phyloP scores from a whole-genome alignment of 2,888 invertebrate genomes.

The Epistrophe grossulariae region DNA sequence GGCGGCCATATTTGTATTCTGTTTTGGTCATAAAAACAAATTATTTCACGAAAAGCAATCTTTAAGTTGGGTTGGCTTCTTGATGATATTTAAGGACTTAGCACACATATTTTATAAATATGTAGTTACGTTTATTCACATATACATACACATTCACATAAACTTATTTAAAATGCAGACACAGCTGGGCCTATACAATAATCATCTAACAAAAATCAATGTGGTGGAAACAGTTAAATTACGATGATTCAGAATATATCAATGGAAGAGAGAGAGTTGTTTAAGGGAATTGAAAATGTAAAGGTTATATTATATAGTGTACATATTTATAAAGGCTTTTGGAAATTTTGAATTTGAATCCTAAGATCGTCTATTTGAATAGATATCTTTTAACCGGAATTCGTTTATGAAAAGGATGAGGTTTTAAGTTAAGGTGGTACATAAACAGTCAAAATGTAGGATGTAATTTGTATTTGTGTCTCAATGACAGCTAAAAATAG shows the following conservation, averaged over 20 bases:
- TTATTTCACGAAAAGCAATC: conserved; percentile 10
- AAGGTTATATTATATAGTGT: neutral
- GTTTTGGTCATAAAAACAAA: conserved; percentile 22
- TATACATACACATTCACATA: neutral
- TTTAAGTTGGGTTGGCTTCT: neutral
- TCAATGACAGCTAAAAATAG: neutral
- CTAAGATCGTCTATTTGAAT: conserved; percentile 3
- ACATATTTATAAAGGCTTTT: neutral
- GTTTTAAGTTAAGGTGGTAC: neutral
- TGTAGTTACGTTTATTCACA: neutral
- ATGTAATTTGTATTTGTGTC: neutral
- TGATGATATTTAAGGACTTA: neutral
- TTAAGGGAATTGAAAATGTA: conserved; percentile 3
- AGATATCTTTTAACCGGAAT: neutral
- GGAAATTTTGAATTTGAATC: conserved; percentile 3
- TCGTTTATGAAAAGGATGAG: neutral
- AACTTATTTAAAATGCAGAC: conserved; percentile 9
- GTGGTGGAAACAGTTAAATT: conserved; percentile 1
- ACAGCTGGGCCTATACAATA: neutral
- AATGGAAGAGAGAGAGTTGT: neutral
- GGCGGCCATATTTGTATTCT: neutral
- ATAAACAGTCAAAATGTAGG: neutral
- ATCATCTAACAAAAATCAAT: neutral
- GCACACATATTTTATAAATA: neutral
- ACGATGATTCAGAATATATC: neutral